Evolutionary conservation across 23 tunicate genomes (phyloP).

Genomic region (Halocynthia aurantium): DNA sequence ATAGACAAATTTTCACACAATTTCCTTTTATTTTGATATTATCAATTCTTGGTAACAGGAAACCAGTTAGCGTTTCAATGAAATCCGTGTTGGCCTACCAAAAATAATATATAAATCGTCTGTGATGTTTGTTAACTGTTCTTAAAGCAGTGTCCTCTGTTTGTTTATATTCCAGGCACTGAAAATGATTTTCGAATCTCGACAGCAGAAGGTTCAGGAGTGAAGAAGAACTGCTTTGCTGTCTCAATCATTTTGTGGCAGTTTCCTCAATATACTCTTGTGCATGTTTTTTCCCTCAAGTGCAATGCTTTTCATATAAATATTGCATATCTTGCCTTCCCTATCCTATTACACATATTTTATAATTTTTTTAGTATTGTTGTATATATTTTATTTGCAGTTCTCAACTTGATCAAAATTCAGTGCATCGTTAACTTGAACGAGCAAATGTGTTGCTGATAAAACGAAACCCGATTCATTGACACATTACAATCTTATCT

Average conservation of each 20-base stretch:
- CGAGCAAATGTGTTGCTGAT: too few relatives aligned
- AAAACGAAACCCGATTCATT: too few relatives aligned
- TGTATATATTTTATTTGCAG: too few relatives aligned
- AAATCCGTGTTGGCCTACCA: background rate
- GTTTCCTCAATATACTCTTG: background rate
- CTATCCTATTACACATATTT: background rate
- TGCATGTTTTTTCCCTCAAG: background rate
- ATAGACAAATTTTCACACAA: background rate
- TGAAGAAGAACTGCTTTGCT: background rate
- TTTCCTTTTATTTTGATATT: background rate
- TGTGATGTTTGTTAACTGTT: background rate
- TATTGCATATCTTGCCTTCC: background rate
- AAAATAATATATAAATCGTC: too few relatives aligned
- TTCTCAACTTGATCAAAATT: too few relatives aligned
- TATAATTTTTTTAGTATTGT: too few relatives aligned
- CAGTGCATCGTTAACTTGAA: too few relatives aligned
- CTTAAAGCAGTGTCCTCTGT: background rate
- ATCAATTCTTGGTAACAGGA: background rate
- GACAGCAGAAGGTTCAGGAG: conserved; percentile 1
- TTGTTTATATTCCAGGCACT: conserved; percentile 18
- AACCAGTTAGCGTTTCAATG: background rate
- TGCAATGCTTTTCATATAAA: background rate
- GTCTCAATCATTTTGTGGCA: background rate
- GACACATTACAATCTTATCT: too few relatives aligned
- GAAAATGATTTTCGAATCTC: conserved; percentile 15